Conservation (phyloP, 2,888 invertebrate species). For the Steinernema hermaphroditum region DNA sequence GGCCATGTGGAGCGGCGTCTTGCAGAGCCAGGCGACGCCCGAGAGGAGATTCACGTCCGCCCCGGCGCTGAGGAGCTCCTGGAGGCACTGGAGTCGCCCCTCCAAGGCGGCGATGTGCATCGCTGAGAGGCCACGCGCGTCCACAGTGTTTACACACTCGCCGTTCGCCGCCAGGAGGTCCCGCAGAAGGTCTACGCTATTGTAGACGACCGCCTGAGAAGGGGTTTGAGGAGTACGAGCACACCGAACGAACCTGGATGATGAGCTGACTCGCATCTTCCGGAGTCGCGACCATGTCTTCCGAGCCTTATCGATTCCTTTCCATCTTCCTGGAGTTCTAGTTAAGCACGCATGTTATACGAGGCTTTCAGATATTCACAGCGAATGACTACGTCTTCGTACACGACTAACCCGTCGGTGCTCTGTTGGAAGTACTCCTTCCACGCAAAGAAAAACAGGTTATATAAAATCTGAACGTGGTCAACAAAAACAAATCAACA, state of each 20-base stretch:
- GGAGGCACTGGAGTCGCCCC: slow-evolving; percentile 72
- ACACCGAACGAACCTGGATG: slow-evolving; percentile 38
- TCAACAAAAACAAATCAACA: slow-evolving; percentile 35
- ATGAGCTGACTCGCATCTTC: slow-evolving; percentile 42
- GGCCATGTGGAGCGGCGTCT: slow-evolving; percentile 81
- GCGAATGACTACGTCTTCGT: neutral
- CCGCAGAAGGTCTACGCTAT: slow-evolving; percentile 81
- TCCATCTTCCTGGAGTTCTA: neutral
- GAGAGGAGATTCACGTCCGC: slow-evolving; percentile 64
- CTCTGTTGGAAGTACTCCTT: too few relatives aligned
- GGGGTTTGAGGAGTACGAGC: neutral
- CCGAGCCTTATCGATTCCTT: slow-evolving; percentile 10
- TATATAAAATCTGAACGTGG: slow-evolving; percentile 17
- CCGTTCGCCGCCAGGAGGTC: slow-evolving; percentile 74
- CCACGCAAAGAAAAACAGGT: neutral
- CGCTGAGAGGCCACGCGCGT: slow-evolving; percentile 74
- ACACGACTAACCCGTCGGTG: too few relatives aligned
- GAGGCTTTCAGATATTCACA: neutral
- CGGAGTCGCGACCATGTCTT: slow-evolving; percentile 12
- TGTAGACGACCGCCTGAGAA: slow-evolving; percentile 78
- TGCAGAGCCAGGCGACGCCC: slow-evolving; percentile 32
- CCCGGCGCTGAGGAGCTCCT: slow-evolving; percentile 76
- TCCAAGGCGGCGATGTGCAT: slow-evolving; percentile 75
- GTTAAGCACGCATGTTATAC: neutral
- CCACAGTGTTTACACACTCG: slow-evolving; percentile 45